Base-by-base conservation (phyloP, 2,888 invertebrate genomes). In the Hanleya hanleyi region DNA sequence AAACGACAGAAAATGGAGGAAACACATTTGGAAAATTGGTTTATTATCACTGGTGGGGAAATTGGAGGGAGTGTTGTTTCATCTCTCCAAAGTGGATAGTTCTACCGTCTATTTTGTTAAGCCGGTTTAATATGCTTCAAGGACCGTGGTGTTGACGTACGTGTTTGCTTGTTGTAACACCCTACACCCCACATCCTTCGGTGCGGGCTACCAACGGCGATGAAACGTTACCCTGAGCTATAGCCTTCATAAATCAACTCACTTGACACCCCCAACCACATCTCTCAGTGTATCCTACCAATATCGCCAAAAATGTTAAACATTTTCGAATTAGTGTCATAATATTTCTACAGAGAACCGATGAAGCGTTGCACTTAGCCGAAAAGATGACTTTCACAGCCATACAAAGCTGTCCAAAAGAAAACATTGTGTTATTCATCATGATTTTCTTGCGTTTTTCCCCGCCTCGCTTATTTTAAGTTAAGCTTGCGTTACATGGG, bases 321-420 rank as follows among this genome's bases (percentile, higher is more conserved):
- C 57, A 57, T 57, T 57, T 57, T 57, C 26, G 57, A 57, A 57
- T 57, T 57, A 57, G 57, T 57, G 57, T 57, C 57, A 57, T 32
- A 29, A 26, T 57, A 32, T 57, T 57, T 57, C 57, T 26, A 29
- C 57, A 57, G 57, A 57, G 57, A 32, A 15, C 26, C 57, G 57
- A 57, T 57, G 57, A 57, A 57, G 57, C 57, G 57, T 57, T 57
- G 57, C 22, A 57, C 57, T 4, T 9, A 15, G 22, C 57, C 4
- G 26, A 32, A 22, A 15, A 15, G 32, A 57, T 57, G 57, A 4
- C 29, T 57, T 57, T 57, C 4, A 9, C 57, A 57, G 57, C 22
- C 57, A 26, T 15, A 22, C 22, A 29, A 26, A 26, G 22, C 57
- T 32, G 5, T 57, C 57, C 57, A 26, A 57, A 57, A 57, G 57